Evolutionary conservation across 1,140 invertebrate genomes (phyloP).

Genomic region (Dendroctonus valens): DNA sequence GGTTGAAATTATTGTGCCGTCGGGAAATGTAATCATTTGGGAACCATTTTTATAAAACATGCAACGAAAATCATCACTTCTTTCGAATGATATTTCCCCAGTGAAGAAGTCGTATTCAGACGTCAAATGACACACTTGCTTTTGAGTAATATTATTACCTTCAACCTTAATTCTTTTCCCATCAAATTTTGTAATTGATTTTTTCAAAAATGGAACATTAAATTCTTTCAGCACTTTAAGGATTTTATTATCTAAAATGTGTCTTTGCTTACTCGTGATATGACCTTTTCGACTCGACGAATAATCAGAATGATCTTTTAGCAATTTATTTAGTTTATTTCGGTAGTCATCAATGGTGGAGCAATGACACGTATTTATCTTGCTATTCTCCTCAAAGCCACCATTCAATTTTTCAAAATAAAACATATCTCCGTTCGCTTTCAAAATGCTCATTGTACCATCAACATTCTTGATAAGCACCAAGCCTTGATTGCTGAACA

Average conservation of each 20-base stretch:
- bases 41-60: conserved; percentile 29
- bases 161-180: conserved; percentile 32
- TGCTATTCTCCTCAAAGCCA: neutral
- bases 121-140: conserved; percentile 30
- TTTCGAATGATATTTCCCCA: conserved; percentile 34
- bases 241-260: conserved; percentile 22
- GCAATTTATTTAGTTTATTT: conserved; percentile 28
- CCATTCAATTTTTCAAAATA: conserved; percentile 31
- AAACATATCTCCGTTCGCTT: conserved; percentile 35
- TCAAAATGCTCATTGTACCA: conserved; percentile 35
- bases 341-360: conserved; percentile 26
- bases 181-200: conserved; percentile 30
- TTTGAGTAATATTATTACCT: conserved; percentile 27
- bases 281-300: conserved; percentile 28
- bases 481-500: conserved; percentile 34
- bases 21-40: conserved; percentile 27
- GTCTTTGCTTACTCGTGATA: conserved; percentile 28
- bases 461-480: conserved; percentile 38
- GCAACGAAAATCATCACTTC: conserved; percentile 34
- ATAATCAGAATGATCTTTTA: conserved; percentile 18
- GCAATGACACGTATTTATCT: conserved; percentile 20
- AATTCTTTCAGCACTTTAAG: conserved; percentile 21
- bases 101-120: conserved; percentile 34
- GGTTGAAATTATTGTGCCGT: conserved; percentile 30
- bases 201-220: conserved; percentile 36